Evolutionary conservation across 2,888 invertebrate species (phyloP), one percentile per base, ranked within the genome.

Genomic region (Clostera curtula): DNA sequence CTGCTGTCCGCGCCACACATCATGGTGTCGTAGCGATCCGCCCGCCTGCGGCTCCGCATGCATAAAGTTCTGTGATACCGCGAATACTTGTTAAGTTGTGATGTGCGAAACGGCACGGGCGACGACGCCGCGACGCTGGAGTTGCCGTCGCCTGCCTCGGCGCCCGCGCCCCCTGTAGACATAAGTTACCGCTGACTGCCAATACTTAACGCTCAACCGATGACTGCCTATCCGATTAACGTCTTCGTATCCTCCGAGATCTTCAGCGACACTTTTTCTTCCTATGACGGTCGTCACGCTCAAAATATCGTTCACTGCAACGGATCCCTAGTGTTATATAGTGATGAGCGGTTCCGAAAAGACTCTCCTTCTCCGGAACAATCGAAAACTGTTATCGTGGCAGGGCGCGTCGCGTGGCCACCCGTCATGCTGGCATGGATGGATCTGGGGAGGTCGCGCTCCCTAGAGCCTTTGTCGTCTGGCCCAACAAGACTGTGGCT

Each of bases 1-100:
- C 91, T 97, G 83, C 91, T 95, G 87, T 94, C 95, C 85, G 96
- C 96, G 85, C 96, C 96, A 68, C 96, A 96, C 89, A 94, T 95
- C 86, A 93, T 95, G 87, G 93, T 94, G 86, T 92, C 92, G 90
- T 92, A 90, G 88, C 88, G 85, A 79, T 72, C 80, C 79, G 84
- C 84, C 72, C 80, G 82, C 72, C 53, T 77, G 75, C 79, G 77
- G 59, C 66, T 79, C 59, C 76, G 79, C 73, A 68, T 74, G 66
- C 70, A 69, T 62, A 85, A 82, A 71, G 85, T 87, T 87, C 88
- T 88, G 88, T 88, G 88, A 88, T 88, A 88, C 86, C 83, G 84
- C 86, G 80, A 86, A 86, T 87, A 87, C 76, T 85, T 86, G 85
- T 88, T 88, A 87, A 87, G 87, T 88, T 87, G 83, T 85, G 85